A percentile compares a stretch with the other conserved stretches of the same genome.
These are phyloP conservation scores for Brenthis hecate DNA, from an alignment of 2,888 invertebrate species.

Conservation along the genomic window DNA sequence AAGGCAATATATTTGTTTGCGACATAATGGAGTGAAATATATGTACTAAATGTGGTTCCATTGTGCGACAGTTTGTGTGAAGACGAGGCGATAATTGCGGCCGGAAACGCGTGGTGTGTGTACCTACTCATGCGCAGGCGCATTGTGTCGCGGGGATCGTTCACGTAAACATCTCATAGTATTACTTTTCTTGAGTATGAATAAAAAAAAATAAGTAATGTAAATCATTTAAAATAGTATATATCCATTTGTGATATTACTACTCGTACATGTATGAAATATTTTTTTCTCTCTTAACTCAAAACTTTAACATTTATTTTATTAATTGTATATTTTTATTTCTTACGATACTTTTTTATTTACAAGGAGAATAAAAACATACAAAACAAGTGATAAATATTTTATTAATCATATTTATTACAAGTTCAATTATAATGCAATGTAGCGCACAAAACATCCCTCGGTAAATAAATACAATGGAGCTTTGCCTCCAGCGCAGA, in stretches of 20 bases:
- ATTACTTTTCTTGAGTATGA: too few relatives aligned
- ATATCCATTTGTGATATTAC: too few relatives aligned
- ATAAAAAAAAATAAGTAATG: too few relatives aligned
- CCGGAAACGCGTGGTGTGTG: conserved; percentile 17
- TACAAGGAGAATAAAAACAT: neutral
- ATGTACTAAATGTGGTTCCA: conserved; percentile 24
- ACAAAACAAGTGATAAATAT: neutral
- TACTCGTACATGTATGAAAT: too few relatives aligned
- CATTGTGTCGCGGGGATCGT: neutral
- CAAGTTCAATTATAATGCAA: neutral
- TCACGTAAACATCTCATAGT: too few relatives aligned
- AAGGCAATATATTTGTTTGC: conserved; percentile 11
- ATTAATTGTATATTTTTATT: too few relatives aligned
- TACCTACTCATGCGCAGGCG: conserved; percentile 5
- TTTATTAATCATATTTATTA: neutral
- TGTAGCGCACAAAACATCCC: neutral
- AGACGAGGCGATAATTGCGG: conserved; percentile 25
- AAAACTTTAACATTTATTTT: too few relatives aligned
- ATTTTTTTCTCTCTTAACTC: too few relatives aligned
- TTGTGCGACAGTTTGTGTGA: conserved; percentile 16
- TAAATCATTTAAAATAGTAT: too few relatives aligned
- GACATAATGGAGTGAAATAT: conserved; percentile 27
- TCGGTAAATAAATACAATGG: neutral
- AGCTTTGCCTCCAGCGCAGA: neutral
- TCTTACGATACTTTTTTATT: too few relatives aligned